Base-by-base conservation (phyloP, 2,113 vertebrate species). In the Speoplatyrhinus poulsoni region DNA sequence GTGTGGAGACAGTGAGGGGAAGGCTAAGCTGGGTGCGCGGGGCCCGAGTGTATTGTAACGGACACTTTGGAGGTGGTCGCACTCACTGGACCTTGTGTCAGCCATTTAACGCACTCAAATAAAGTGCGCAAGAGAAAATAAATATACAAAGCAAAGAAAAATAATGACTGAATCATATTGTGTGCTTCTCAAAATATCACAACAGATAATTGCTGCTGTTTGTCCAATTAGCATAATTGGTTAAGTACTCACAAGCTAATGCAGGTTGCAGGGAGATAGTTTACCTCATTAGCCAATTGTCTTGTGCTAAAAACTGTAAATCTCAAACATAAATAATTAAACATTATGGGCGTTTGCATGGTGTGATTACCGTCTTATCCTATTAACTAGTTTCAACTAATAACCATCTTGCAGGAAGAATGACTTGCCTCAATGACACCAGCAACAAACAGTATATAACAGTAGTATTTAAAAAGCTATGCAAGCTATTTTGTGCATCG, bases 381-480 rank as follows among this genome's bases (percentile, higher is more conserved):
- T 94, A 92, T 94, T 92, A 92, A 89, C 86, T 92, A 73, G 76
- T 80, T 82, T 77, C 85, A 79, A 82, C 90, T 93, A 93, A 92
- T 89, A 90, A 92, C 80, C 70, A 62, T 66, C 82, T 88, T 82
- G 77, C 69, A 82, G 76, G n/a, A 46, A 82, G 73, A 80, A 84
- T 80, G 75, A 87, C 70, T 87, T 78, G 69, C 81, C 78, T 76
- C 87, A 89, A 83, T 73, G 79, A 88, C 75, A 0, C 36, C 6
- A 7, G 6, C 6, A 7, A 41, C 36, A 82, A 77, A 63, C 60
- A 81, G 71, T 78, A 87, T 26, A 26, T 26, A 26, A 26, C 26
- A 26, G 26, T 26, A 73, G 81, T 91, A 88, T 91, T 90, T 86
- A 76, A 79, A 76, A 79, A 77, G 82, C 82, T 75, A 85, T 80